A percentile compares a stretch with the other conserved stretches of the same genome.
phyloP scores from a whole-genome alignment of 2,113 vertebrate genomes.

The Cnemophilus loriae region DNA sequence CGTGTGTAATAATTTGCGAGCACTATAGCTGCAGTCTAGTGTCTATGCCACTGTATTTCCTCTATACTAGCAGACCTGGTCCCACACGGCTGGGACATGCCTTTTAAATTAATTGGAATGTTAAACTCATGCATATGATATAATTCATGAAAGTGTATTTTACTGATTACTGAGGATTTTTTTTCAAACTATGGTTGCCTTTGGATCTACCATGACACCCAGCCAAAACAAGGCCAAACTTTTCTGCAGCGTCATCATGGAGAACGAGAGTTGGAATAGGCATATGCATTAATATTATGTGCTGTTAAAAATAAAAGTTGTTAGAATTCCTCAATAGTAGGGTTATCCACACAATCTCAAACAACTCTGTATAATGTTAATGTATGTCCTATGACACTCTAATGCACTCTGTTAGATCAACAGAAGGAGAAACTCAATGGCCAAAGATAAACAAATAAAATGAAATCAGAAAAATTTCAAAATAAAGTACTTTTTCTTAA shows the following conservation, averaged over 20 bases:
- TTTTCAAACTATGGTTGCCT: background rate
- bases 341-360: background rate
- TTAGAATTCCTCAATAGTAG: background rate
- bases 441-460: background rate
- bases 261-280: background rate
- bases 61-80: background rate
- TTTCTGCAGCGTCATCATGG: background rate
- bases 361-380: background rate
- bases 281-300: background rate
- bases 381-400: background rate
- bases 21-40: background rate
- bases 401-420: background rate
- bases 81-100: background rate
- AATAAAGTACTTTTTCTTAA: background rate
- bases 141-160: background rate
- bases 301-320: background rate
- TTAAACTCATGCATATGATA: background rate
- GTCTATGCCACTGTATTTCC: background rate
- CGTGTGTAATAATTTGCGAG: accelerated
- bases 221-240: background rate
- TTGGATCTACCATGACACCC: background rate
- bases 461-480: background rate
- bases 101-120: conserved; percentile 27
- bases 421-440: background rate
- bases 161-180: background rate